Evolutionary conservation across 2,888 invertebrate genomes (phyloP).

Genomic region (Cheilosia urbana): DNA sequence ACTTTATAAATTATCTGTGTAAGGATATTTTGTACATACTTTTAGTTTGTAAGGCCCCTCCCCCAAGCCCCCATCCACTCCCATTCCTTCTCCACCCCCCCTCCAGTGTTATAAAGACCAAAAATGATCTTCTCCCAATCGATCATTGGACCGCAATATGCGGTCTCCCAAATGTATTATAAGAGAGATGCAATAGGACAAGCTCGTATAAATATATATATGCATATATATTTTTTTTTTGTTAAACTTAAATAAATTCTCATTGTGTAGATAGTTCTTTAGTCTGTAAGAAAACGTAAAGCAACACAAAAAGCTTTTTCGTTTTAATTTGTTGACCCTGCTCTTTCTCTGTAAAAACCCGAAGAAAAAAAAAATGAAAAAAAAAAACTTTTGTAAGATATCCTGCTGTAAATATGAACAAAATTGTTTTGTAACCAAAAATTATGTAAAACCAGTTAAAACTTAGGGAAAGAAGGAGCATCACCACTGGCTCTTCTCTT

Average conservation of each 20-base stretch:
- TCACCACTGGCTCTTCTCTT: slow-evolving; percentile 48
- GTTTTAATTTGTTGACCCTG: slow-evolving; percentile 41
- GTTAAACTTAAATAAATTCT: slow-evolving; percentile 58
- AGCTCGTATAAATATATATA: slow-evolving; percentile 33
- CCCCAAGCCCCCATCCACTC: neutral
- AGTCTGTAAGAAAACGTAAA: slow-evolving; percentile 35
- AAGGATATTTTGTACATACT: slow-evolving; percentile 65
- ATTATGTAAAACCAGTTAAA: slow-evolving; percentile 75
- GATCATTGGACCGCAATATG: slow-evolving; percentile 28
- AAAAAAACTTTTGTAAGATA: slow-evolving; percentile 62
- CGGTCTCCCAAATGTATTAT: slow-evolving; percentile 56
- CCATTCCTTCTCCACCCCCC: slow-evolving; percentile 6
- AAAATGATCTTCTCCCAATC: slow-evolving; percentile 43
- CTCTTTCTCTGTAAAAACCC: slow-evolving; percentile 62
- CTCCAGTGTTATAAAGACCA: slow-evolving; percentile 70
- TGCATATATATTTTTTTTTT: slow-evolving; percentile 26
- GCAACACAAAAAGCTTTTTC: slow-evolving; percentile 57
- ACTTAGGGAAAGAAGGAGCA: slow-evolving; percentile 59
- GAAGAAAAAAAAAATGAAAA: slow-evolving; percentile 30
- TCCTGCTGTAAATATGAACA: slow-evolving; percentile 66
- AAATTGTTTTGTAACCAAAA: slow-evolving; percentile 72
- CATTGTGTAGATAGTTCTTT: slow-evolving; percentile 73
- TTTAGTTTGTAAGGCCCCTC: slow-evolving; percentile 45
- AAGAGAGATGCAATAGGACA: slow-evolving; percentile 67
- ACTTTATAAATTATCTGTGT: slow-evolving; percentile 32